Evolutionary conservation across 2,888 invertebrate genomes (phyloP).

Genomic region (Netelia inedita): DNA sequence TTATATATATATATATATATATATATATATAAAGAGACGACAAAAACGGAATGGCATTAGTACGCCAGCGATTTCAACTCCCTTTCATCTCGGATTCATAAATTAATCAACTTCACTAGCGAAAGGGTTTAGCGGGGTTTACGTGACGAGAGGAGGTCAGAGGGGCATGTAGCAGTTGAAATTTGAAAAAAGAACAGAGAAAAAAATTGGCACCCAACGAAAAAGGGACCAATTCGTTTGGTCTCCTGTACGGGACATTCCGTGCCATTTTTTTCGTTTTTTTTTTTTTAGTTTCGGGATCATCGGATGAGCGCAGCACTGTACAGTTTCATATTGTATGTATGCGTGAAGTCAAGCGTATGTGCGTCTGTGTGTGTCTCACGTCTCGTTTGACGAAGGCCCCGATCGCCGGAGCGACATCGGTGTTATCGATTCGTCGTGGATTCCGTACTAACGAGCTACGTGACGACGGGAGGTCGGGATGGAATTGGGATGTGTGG

Average conservation of each 20-base stretch:
- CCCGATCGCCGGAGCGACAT: conserved; percentile 54
- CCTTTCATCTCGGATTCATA: conserved; percentile 44
- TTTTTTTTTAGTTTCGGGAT: conserved; percentile 7
- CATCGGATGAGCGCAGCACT: background rate
- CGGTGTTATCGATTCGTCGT: conserved; percentile 52
- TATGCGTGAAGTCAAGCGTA: background rate
- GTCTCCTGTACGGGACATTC: background rate
- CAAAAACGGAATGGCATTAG: conserved; percentile 16
- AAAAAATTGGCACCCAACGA: background rate
- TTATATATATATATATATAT: background rate
- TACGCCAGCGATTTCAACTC: conserved; percentile 19
- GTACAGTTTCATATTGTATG: conserved; percentile 3
- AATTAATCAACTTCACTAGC: conserved; percentile 46
- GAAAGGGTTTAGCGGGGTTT: background rate
- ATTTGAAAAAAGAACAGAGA: background rate
- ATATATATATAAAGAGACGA: background rate
- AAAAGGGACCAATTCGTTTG: background rate
- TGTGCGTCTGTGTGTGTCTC: background rate
- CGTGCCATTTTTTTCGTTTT: conserved; percentile 1
- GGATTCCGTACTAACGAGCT: conserved; percentile 51
- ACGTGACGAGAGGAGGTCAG: no score
- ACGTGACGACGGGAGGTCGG: conserved; percentile 51
- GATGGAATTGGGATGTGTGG: conserved; percentile 23
- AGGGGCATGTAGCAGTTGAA: conserved; percentile 11
- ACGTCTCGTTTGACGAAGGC: conserved; percentile 26